Evolutionary conservation across 1,140 invertebrate genomes (phyloP).

Genomic region (Papilio polytes): DNA sequence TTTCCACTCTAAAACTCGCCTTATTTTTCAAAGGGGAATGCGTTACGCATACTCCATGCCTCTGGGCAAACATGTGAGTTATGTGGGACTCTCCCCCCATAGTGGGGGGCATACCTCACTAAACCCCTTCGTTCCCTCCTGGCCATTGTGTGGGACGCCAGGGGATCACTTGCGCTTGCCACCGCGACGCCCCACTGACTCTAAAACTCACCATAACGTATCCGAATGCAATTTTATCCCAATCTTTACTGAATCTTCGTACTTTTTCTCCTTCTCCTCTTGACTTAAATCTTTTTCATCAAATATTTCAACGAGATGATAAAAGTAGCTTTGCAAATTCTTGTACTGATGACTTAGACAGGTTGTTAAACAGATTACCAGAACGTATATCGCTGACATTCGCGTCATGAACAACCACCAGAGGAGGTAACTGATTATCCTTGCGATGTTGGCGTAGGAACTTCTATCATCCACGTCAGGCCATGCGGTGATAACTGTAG

Average conservation of each 20-base stretch:
- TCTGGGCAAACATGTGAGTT: too few relatives aligned
- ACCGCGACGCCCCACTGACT: too few relatives aligned
- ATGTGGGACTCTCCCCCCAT: too few relatives aligned
- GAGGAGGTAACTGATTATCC: constrained; percentile 51
- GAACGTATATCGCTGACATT: constrained; percentile 49
- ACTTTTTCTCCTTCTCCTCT: constrained; percentile 54
- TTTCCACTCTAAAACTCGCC: too few relatives aligned
- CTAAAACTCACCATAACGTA: constrained; percentile 54
- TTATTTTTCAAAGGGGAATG: too few relatives aligned
- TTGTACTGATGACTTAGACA: constrained; percentile 59
- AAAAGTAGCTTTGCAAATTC: constrained; percentile 63
- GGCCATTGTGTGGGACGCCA: too few relatives aligned
- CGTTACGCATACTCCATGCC: too few relatives aligned
- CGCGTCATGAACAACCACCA: constrained; percentile 65
- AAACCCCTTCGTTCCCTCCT: too few relatives aligned
- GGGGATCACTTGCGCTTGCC: too few relatives aligned
- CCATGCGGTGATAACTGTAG: constrained; percentile 58
- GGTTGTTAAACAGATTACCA: constrained; percentile 53
- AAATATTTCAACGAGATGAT: constrained; percentile 56
- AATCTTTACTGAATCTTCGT: constrained; percentile 54
- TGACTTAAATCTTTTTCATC: constrained; percentile 46
- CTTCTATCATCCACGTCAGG: constrained; percentile 56
- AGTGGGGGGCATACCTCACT: too few relatives aligned
- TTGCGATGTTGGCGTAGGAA: constrained; percentile 44
- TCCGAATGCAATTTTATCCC: constrained; percentile 63